Conservation (phyloP, 2,113 vertebrate species). For the Miniopterus natalensis region DNA sequence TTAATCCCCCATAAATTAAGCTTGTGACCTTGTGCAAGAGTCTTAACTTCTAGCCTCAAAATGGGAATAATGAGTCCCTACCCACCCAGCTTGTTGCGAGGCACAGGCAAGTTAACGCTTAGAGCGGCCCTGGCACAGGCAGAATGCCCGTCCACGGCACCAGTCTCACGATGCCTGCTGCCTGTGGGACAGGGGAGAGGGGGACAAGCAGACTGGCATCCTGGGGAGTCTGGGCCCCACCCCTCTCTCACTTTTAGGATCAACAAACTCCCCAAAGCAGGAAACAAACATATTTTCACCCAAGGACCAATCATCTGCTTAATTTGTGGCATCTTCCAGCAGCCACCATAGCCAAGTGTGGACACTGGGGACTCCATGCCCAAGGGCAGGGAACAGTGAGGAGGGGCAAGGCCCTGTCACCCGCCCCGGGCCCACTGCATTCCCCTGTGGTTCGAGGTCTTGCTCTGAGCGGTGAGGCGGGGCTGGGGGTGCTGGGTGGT, state of each 20-base stretch:
- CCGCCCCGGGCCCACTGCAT: neutral
- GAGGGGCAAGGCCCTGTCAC: neutral
- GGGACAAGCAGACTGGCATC: neutral
- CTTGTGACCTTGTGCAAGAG: neutral
- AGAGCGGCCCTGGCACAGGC: neutral
- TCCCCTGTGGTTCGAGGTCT: neutral
- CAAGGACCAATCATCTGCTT: neutral
- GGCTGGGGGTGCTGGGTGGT: neutral
- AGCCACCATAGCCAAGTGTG: neutral
- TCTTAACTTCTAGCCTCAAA: neutral
- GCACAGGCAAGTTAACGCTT: neutral
- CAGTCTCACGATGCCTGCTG: neutral
- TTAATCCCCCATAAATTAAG: neutral
- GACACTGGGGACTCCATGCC: fast-evolving
- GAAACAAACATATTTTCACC: neutral
- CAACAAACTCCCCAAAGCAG: neutral
- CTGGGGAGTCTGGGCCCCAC: neutral
- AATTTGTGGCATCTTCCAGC: neutral
- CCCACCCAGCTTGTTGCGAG: too few species aligned
- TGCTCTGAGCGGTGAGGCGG: neutral
- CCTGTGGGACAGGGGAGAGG: neutral
- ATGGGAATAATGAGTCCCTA: neutral
- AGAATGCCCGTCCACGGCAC: neutral
- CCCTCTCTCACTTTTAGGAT: neutral
- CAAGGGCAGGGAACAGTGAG: neutral